These are phyloP conservation scores for Chromis chromis DNA, from an alignment of 2,797 vertebrate genomes.

Conservation along the genomic window DNA sequence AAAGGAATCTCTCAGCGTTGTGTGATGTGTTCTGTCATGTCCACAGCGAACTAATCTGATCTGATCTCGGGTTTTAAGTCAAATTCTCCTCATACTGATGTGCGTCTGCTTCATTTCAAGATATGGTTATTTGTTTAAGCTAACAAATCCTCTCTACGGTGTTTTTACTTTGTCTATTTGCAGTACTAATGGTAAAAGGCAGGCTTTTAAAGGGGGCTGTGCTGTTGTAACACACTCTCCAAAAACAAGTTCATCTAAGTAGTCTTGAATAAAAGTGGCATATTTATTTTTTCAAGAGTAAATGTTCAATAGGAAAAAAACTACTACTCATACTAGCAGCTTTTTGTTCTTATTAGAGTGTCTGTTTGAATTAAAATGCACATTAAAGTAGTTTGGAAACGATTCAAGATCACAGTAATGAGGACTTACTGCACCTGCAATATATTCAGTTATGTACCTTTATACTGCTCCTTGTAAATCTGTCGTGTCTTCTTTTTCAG, in stretches of 20 bases:
- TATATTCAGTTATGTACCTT: neutral
- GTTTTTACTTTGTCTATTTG: neutral
- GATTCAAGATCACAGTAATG: slow-evolving; percentile 12
- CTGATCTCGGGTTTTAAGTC: neutral
- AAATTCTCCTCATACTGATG: neutral
- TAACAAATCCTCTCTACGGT: neutral
- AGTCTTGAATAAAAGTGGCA: neutral
- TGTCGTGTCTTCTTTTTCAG: neutral
- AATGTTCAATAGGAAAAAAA: neutral
- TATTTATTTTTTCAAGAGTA: slow-evolving; percentile 6
- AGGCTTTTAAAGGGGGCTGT: too few relatives aligned
- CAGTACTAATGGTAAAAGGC: neutral
- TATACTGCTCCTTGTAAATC: too few relatives aligned
- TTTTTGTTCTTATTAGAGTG: neutral
- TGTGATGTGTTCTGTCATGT: neutral
- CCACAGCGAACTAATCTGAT: slow-evolving; percentile 9
- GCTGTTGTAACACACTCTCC: neutral
- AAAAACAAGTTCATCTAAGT: neutral
- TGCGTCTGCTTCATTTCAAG: slow-evolving; percentile 4
- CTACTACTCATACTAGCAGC: neutral
- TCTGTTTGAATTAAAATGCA: neutral
- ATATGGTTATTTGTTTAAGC: neutral
- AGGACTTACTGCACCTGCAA: neutral
- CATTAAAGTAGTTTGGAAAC: neutral
- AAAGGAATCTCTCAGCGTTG: neutral